Conservation (phyloP, 2,888 invertebrate species). For the Liodrosophila aerea region DNA sequence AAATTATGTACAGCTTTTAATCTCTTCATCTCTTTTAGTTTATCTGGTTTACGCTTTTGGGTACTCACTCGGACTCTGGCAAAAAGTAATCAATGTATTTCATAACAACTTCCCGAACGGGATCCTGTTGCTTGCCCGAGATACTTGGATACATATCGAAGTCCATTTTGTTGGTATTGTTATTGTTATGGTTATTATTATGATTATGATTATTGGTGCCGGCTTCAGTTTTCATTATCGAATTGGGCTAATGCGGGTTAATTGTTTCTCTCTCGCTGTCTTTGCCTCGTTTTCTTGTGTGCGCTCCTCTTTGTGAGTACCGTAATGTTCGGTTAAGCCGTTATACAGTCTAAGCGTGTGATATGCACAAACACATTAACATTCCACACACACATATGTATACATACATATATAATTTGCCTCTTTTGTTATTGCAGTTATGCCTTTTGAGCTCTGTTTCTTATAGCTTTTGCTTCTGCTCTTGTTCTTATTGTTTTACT, state of each 20-base stretch:
- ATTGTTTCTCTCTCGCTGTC: constrained; percentile 1
- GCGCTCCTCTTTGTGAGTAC: constrained; percentile 5
- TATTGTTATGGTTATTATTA: constrained; percentile 80
- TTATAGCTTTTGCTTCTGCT: constrained; percentile 7
- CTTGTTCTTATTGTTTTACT: constrained; percentile 25
- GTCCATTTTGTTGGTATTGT: constrained; percentile 84
- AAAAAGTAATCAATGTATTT: constrained; percentile 89
- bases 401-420: constrained; percentile 11
- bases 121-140: constrained; percentile 86
- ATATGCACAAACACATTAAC: constrained; percentile 24
- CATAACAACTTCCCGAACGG: constrained; percentile 87
- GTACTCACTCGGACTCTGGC: constrained; percentile 85
- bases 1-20: constrained; percentile 14
- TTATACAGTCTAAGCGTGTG: constrained; percentile 34
- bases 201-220: constrained; percentile 49
- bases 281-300: not conserved
- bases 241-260: constrained; percentile 35
- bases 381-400: constrained; percentile 13
- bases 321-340: constrained; percentile 31
- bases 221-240: constrained; percentile 80
- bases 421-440: constrained; percentile 3
- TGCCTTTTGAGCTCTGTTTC: not conserved
- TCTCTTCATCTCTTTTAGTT: not conserved
- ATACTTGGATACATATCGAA: constrained; percentile 85
- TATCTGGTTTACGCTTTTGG: no score